Evolutionary conservation across 2,113 vertebrate genomes (phyloP).

Genomic region (Scytalopus superciliaris): DNA sequence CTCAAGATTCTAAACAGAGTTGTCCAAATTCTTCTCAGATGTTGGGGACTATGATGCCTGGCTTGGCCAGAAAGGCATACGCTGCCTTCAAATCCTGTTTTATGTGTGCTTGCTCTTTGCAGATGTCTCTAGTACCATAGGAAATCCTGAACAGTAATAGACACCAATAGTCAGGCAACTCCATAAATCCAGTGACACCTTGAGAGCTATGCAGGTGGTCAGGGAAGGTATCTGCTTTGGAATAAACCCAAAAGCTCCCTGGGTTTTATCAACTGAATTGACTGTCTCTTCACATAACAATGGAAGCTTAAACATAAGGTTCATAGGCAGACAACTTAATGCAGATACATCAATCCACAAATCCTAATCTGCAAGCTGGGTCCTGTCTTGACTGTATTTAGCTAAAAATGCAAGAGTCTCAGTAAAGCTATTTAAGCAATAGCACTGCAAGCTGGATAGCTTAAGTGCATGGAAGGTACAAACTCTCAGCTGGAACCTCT

Average conservation of each 20-base stretch:
- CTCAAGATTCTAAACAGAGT: neutral
- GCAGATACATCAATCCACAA: neutral
- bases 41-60: neutral
- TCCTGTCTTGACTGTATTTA: neutral
- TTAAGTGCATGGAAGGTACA: neutral
- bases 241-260: neutral
- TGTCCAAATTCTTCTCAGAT: neutral
- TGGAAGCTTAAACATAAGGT: neutral
- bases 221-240: neutral
- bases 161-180: neutral
- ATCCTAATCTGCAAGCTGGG: neutral
- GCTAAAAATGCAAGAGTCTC: neutral
- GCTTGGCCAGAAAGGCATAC: neutral
- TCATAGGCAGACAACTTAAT: neutral
- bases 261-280: neutral
- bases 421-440: neutral
- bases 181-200: neutral
- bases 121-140: fast-evolving
- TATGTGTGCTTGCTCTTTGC: neutral
- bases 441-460: neutral
- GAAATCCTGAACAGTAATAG: neutral
- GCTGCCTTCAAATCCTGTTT: neutral
- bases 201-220: neutral
- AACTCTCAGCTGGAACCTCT: neutral
- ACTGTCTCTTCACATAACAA: neutral